Evolutionary conservation across 64 coral and sea anemone species (phyloP).

Genomic region (Platygyra sinensis): DNA sequence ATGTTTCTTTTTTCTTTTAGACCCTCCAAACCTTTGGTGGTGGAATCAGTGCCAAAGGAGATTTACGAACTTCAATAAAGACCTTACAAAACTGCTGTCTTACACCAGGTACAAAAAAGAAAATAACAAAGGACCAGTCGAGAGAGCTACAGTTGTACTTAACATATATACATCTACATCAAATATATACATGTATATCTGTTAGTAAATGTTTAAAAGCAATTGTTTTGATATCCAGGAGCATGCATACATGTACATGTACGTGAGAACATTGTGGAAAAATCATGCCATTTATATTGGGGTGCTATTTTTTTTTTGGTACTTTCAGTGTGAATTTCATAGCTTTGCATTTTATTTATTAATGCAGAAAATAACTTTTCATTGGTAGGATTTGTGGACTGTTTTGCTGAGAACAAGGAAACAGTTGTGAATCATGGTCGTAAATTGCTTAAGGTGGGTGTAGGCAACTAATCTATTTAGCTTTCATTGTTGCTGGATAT

Average conservation of each 20-base stretch:
- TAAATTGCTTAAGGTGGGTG: slow-evolving; percentile 58
- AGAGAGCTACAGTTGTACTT: no score
- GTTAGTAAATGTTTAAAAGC: no score
- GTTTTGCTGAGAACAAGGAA: slow-evolving; percentile 69
- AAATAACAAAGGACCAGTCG: background rate
- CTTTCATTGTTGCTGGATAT: no score
- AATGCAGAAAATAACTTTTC: background rate
- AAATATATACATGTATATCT: no score
- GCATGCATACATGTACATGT: no score
- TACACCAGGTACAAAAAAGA: slow-evolving; percentile 72
- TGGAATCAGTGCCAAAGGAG: slow-evolving; percentile 82
- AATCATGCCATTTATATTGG: no score
- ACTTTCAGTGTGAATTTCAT: background rate
- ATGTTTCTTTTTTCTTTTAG: slow-evolving; percentile 20
- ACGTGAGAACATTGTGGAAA: no score
- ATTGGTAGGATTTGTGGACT: slow-evolving; percentile 69
- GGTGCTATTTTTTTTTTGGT: no score
- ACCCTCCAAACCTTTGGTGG: slow-evolving; percentile 83
- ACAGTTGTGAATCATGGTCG: slow-evolving; percentile 63
- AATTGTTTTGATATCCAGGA: no score
- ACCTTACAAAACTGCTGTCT: slow-evolving; percentile 88
- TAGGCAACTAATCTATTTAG: no score
- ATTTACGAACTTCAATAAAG: slow-evolving; percentile 80
- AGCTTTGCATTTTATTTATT: background rate
- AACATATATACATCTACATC: no score